Conservation (phyloP, 2,888 invertebrate genomes). For the Catocala nupta region DNA sequence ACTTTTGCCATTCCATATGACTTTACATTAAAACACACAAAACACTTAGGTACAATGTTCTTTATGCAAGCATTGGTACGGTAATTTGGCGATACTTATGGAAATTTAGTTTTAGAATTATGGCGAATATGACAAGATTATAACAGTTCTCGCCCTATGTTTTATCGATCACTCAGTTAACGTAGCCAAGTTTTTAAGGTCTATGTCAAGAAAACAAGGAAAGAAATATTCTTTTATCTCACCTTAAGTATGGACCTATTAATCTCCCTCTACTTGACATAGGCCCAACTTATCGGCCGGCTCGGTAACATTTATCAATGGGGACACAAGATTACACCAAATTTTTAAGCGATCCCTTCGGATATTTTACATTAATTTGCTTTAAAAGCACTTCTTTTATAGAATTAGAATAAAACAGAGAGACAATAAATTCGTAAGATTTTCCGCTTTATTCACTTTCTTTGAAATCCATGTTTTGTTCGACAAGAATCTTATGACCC, state of each 20-base stretch:
- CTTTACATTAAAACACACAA: no score
- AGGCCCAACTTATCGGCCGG: slow-evolving; percentile 32
- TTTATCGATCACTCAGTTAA: background rate
- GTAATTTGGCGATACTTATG: no score
- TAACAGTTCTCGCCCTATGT: background rate
- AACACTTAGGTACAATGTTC: no score
- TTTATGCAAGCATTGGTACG: no score
- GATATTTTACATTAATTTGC: slow-evolving; percentile 17
- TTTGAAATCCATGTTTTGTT: background rate
- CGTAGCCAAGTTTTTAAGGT: background rate
- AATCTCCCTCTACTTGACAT: slow-evolving; percentile 41
- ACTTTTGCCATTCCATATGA: no score
- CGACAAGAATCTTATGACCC: no score
- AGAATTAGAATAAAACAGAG: background rate
- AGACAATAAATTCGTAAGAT: background rate
- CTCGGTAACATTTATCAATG: slow-evolving; percentile 39
- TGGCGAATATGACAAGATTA: no score
- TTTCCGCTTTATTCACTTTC: no score
- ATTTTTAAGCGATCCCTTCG: slow-evolving; percentile 31
- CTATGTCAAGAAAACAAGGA: slow-evolving; percentile 9
- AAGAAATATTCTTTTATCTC: slow-evolving; percentile 35
- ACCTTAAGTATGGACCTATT: slow-evolving; percentile 34
- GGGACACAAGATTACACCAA: slow-evolving; percentile 28
- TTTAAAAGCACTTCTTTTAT: background rate
- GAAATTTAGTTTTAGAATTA: no score